phyloP scores from a whole-genome alignment of 2,888 invertebrate species.

The Ischnura elegans region DNA sequence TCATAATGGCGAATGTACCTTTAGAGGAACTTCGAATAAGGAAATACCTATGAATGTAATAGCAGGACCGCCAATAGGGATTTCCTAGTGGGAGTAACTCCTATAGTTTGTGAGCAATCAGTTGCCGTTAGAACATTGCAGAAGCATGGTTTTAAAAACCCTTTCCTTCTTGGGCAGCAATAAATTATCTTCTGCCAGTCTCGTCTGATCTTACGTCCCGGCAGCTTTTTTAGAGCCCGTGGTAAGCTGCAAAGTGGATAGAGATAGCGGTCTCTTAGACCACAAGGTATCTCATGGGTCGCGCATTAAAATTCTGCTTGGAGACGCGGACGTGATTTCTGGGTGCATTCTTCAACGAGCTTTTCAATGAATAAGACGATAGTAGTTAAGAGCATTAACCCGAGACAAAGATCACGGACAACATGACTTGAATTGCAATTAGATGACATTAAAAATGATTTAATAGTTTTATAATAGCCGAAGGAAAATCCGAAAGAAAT shows the following conservation, averaged over 20 bases:
- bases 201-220: not conserved
- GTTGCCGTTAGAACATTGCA: not conserved
- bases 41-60: too few species aligned
- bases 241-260: not conserved
- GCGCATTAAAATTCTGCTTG: not conserved
- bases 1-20: too few species aligned
- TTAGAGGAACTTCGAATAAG: not conserved
- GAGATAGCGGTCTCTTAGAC: not conserved
- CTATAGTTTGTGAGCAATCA: not conserved
- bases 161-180: not conserved
- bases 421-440: not conserved
- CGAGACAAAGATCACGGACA: not conserved
- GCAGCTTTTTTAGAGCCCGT: not conserved
- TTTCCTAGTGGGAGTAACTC: not conserved
- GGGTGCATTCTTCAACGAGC: not conserved
- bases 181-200: not conserved
- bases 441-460: not conserved
- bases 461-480: too few species aligned
- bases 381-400: not conserved
- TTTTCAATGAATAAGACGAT: not conserved
- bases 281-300: not conserved
- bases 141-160: not conserved
- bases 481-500: too few species aligned
- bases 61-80: not conserved
- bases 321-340: not conserved